Evolutionary conservation across 2,888 invertebrate genomes (phyloP), one percentile per base, ranked within the genome.

Genomic region (Lepidochrysops patricia): DNA sequence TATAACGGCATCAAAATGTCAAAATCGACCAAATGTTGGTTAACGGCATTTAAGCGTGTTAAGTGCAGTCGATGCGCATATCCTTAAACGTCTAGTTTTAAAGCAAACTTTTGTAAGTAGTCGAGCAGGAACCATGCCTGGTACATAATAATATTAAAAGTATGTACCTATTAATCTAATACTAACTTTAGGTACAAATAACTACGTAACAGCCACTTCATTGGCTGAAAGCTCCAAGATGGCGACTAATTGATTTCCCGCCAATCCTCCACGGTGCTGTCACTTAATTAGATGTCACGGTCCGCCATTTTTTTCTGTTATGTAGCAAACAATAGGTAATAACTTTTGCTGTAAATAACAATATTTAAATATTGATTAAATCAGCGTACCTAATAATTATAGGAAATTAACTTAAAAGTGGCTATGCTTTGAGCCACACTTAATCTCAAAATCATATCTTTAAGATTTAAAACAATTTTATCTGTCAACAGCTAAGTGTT

Each of bases 171-270:
- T 6, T 34, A 2, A 34, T 34, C n/a, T 34, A 34, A 12, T 34
- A 5, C 9, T 12, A 2, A 34, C 34, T 34, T 34, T 34, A 12
- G 7, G 34, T n/a, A 12, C 34, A 34, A 37, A 37, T 37, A 12
- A 27, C 15, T 9, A 54, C 54, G 29, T 19, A 32, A 29, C 19
- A 32, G n/a, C 35, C 34, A 15, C 6, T 12, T 26, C 58, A 50
- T 50, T 59, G 58, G 34, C 52, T 35, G 35, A 59, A 35, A 7
- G 52, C 34, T 34, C 25, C 58, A 59, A 59, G 58, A 59, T 59
- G 58, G 58, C 58, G 15, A 5, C 50, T 59, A 59, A 59, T 59
- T 52, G 26, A 52, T 52, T 59, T 54, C 32, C 29, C 54, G 54
- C 54, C 29, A 29, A 54, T 54, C 4, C 1, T 7, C 19, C 27